Conservation (phyloP, 2,888 invertebrate species). For the Sminthurinus aureus region DNA sequence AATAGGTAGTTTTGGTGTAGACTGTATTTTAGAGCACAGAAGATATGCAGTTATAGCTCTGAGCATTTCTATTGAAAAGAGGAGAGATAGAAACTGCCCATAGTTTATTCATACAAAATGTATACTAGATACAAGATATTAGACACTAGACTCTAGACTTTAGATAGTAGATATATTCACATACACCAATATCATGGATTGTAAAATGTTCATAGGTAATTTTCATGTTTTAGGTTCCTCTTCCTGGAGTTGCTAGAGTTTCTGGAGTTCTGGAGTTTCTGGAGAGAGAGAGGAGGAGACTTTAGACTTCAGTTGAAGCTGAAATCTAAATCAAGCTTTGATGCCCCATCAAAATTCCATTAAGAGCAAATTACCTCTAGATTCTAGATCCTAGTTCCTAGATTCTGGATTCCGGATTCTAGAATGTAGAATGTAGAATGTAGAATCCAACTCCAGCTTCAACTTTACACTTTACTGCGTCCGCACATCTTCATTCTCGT, state of each 20-base stretch:
- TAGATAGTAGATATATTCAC: too few relatives aligned
- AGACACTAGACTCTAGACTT: too few relatives aligned
- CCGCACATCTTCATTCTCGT: background rate
- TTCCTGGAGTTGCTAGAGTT: background rate
- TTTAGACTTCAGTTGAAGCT: background rate
- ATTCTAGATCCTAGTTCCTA: background rate
- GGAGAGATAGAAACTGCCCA: too few relatives aligned
- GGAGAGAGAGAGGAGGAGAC: slow-evolving; percentile 1
- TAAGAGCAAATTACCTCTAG: slow-evolving; percentile 7
- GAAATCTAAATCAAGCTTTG: slow-evolving; percentile 6
- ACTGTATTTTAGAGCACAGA: background rate
- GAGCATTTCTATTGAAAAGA: too few relatives aligned
- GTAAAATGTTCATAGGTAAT: too few relatives aligned
- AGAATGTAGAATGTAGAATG: too few relatives aligned
- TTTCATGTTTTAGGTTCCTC: background rate
- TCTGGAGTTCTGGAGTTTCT: background rate
- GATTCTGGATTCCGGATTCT: too few relatives aligned
- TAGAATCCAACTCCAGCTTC: background rate
- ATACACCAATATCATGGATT: too few relatives aligned
- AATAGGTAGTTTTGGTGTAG: too few relatives aligned
- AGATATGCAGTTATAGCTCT: background rate
- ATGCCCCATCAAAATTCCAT: slow-evolving; percentile 22
- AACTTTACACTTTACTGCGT: background rate
- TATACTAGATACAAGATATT: too few relatives aligned
- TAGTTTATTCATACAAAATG: too few relatives aligned